phyloP scores from a whole-genome alignment of 2,888 invertebrate species.

The Rhagonycha lutea region DNA sequence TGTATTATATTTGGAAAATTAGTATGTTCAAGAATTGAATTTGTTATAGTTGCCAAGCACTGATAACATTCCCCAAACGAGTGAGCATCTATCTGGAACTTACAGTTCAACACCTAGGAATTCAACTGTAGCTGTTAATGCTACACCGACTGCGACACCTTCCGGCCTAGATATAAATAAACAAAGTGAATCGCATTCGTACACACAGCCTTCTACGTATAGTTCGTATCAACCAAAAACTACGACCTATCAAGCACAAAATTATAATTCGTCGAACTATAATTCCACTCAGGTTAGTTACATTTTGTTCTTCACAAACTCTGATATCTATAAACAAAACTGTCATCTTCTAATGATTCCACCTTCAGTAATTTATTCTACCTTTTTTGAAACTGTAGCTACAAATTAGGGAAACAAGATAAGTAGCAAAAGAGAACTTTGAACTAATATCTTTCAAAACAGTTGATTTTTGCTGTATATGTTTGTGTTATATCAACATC shows the following conservation, averaged over 20 bases:
- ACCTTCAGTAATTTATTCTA: no score
- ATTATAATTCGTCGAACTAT: conserved; percentile 42
- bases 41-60: conserved; percentile 48
- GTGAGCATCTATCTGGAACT: conserved; percentile 50
- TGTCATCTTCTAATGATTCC: neutral
- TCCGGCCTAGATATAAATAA: conserved; percentile 46
- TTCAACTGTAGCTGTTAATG: conserved; percentile 50
- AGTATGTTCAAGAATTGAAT: neutral
- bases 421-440: no score
- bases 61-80: conserved; percentile 53
- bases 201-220: conserved; percentile 55
- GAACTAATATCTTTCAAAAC: no score
- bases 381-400: no score
- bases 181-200: conserved; percentile 50
- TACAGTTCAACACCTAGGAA: conserved; percentile 53
- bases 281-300: conserved; percentile 46
- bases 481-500: no score
- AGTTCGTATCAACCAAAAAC: conserved; percentile 52
- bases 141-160: conserved; percentile 38
- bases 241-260: conserved; percentile 45
- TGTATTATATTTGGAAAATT: conserved; percentile 9
- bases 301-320: neutral
- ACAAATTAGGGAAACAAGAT: no score
- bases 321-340: no score
- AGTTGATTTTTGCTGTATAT: no score